These are phyloP conservation scores for Paradisaea rubra DNA, from an alignment of 2,113 vertebrate species.

Conservation along the genomic window DNA sequence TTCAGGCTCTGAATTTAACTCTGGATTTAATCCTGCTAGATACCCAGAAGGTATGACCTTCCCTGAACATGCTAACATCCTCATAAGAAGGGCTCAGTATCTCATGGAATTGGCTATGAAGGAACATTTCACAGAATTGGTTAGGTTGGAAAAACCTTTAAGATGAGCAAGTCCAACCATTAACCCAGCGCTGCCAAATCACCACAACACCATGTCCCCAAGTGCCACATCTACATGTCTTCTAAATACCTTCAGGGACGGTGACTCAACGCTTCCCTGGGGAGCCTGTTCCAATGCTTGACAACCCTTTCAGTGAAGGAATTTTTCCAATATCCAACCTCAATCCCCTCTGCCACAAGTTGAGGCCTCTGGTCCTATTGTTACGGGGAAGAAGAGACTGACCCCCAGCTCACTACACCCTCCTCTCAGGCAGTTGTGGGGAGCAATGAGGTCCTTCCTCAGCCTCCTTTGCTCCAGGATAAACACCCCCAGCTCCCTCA, in stretches of 20 bases:
- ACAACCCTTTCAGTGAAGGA: neutral
- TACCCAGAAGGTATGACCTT: neutral
- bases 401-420: neutral
- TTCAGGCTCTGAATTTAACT: neutral
- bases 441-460: neutral
- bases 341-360: neutral
- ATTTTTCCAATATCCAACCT: neutral
- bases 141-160: neutral
- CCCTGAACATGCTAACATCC: neutral
- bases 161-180: neutral
- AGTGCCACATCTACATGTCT: neutral
- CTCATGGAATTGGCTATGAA: neutral
- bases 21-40: neutral
- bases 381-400: rapidly evolving
- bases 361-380: neutral
- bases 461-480: neutral
- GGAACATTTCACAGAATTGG: neutral
- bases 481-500: neutral
- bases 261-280: neutral
- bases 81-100: neutral
- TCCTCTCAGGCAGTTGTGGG: neutral
- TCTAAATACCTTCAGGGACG: neutral
- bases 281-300: neutral
- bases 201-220: neutral
- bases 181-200: neutral